A percentile compares a stretch with the other conserved stretches of the same genome.
Evolutionary conservation across 1,140 invertebrate species (phyloP).

Genomic region (Hormaphis cornu): DNA sequence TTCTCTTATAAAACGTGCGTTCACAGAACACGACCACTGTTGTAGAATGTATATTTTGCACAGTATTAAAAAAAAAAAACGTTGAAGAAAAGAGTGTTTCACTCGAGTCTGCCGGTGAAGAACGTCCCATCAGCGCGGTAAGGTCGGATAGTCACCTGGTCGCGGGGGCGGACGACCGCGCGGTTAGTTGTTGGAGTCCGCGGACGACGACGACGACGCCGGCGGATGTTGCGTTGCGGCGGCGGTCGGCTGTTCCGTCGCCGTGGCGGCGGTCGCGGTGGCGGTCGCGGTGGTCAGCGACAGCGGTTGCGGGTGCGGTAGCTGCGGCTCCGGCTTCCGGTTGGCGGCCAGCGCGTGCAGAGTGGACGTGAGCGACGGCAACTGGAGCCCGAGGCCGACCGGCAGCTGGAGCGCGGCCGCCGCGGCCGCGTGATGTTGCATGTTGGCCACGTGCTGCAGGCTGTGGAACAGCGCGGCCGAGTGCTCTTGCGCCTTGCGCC

Average conservation of each 20-base stretch:
- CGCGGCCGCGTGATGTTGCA: constrained; percentile 47
- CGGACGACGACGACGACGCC: not conserved
- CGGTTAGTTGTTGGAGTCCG: not conserved
- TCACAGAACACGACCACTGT: no score
- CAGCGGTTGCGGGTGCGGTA: constrained; percentile 23
- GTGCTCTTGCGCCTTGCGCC: constrained; percentile 82
- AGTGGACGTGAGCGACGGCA: constrained; percentile 46
- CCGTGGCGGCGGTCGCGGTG: not conserved
- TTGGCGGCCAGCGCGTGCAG: constrained; percentile 38
- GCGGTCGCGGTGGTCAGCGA: not conserved
- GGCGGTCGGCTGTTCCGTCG: not conserved
- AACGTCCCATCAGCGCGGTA: no score
- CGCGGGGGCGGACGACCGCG: no score
- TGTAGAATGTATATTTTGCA: no score
- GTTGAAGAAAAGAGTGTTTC: no score
- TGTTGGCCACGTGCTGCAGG: constrained; percentile 50
- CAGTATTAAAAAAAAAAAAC: no score
- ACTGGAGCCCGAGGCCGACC: constrained; percentile 42
- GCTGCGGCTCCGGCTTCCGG: constrained; percentile 1
- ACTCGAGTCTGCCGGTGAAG: no score
- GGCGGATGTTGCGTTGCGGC: not conserved
- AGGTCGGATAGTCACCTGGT: no score
- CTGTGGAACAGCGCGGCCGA: constrained; percentile 71
- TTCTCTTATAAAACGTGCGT: no score
- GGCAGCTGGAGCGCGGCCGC: constrained; percentile 36